Base-by-base conservation (phyloP, 1,140 invertebrate species). In the Eriocheir sinensis region DNA sequence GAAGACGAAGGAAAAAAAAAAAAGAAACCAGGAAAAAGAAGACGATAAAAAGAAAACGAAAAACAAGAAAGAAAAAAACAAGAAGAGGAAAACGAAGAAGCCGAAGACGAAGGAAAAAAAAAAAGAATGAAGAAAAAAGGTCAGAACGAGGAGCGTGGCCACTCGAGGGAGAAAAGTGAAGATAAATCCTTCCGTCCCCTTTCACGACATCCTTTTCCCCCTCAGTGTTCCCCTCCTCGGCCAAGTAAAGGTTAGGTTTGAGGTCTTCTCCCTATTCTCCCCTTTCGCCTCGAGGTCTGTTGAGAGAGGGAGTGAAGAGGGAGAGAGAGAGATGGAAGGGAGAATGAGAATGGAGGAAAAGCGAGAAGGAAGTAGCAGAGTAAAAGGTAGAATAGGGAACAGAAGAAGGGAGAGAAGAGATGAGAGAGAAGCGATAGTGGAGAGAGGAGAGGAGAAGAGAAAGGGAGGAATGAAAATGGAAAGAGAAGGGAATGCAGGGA, bases 101-200 rank as follows among this genome's bases (percentile, higher is more conserved):
- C 21, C 27, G 48, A 21, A 53, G 48, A 21, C 12, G 48, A 21
- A 48, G 44, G 60, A 72, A n/a, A n/a, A 72, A n/a, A n/a, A 72
- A n/a, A n/a, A n/a, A 21, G 60, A n/a, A 72, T n/a, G n/a, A 72
- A 53, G 60, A n/a, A 72, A 72, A 72, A 72, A 53, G 48, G n/a
- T n/a, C n/a, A 72, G 27, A n/a, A 21, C 21, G 27, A 72, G 1
- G 27, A 72, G n/a, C n/a, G 27, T 72, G 27, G 60, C 27, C n/a
- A 2, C 60, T 72, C 12, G 8, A 72, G 60, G 60, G 21, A 21
- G 27, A 72, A n/a, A 72, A 72, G 8, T 21, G n/a, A 72, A 21
- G 21, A n/a, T 4, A 72, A 72, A 72, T 72, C 60, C n/a, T 72
- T n/a, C 60, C 60, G 12, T 53, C 12, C 48, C 21, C 48, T n/a